Percentiles rank a stretch among this genome's conserved stretches.
These are phyloP conservation scores for Eupithecia insigniata DNA, from an alignment of 2,888 invertebrate species.

Conservation along the genomic window DNA sequence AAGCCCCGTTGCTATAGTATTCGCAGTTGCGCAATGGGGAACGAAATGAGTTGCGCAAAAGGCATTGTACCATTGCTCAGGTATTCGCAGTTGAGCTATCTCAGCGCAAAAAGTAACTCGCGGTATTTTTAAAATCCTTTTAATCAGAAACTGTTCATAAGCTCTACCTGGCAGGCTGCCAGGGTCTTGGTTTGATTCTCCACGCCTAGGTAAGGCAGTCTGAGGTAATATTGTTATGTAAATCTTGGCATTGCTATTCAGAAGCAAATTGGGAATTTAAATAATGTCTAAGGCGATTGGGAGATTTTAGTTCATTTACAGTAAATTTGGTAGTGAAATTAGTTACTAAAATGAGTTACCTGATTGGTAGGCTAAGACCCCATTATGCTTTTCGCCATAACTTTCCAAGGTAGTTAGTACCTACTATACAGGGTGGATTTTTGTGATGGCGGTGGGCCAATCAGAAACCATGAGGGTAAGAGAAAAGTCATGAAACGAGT, in stretches of 20 bases:
- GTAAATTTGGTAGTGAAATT: constrained; percentile 20
- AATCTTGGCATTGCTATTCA: constrained; percentile 37
- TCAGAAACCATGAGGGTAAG: no score
- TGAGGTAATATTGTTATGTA: constrained; percentile 36
- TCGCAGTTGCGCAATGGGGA: no score
- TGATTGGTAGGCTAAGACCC: neutral
- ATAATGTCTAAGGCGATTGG: constrained; percentile 32
- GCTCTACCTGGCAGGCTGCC: constrained; percentile 33
- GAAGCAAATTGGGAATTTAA: constrained; percentile 33
- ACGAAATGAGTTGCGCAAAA: no score
- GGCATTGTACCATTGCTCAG: no score
- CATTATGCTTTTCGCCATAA: neutral
- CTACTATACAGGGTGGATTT: no score
- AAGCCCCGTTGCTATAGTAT: no score
- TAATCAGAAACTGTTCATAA: constrained; percentile 24
- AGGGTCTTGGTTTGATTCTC: constrained; percentile 21
- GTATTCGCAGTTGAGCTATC: no score
- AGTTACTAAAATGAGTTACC: neutral
- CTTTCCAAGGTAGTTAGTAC: neutral
- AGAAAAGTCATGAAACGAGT: no score
- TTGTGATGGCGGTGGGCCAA: no score
- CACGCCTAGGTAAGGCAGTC: constrained; percentile 14
- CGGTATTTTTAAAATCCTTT: constrained; percentile 15
- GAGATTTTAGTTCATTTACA: constrained; percentile 21
- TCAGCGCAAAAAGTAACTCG: no score